A percentile compares a stretch with the other conserved stretches of the same genome.
Evolutionary conservation across 2,797 vertebrate genomes (phyloP).

Genomic region (Chiloscyllium punctatum): DNA sequence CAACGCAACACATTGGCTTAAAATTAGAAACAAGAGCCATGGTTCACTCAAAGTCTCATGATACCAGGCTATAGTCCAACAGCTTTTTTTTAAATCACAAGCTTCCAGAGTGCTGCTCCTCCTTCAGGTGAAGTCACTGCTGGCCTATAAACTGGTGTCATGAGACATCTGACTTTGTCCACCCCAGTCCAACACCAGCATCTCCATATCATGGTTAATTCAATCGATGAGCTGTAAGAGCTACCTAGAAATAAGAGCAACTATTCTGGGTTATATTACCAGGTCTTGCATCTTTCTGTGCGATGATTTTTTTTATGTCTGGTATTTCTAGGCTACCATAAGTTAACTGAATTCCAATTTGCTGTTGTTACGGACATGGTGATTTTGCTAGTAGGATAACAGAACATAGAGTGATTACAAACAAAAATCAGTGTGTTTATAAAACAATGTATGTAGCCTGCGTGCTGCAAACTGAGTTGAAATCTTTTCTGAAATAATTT

Average conservation of each 20-base stretch:
- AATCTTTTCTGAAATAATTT: background rate
- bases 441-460: background rate
- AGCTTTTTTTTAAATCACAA: too few species aligned
- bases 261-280: background rate
- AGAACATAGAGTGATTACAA: background rate
- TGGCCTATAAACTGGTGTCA: too few species aligned
- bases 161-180: too few species aligned
- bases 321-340: background rate
- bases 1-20: too few species aligned
- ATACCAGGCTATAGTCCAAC: too few species aligned
- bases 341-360: background rate
- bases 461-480: background rate
- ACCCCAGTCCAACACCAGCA: too few species aligned
- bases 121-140: too few species aligned
- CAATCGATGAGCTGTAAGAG: background rate
- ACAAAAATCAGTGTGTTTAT: background rate
- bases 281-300: background rate
- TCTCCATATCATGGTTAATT: too few species aligned
- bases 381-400: constrained; percentile 2
- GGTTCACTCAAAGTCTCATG: too few species aligned
- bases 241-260: background rate
- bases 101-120: too few species aligned
- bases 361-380: constrained; percentile 16
- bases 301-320: background rate
- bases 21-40: too few species aligned